Percentiles rank a stretch among this genome's conserved stretches.
Conservation (phyloP, 2,888 invertebrate genomes). For the Calameuta pallipes region DNA sequence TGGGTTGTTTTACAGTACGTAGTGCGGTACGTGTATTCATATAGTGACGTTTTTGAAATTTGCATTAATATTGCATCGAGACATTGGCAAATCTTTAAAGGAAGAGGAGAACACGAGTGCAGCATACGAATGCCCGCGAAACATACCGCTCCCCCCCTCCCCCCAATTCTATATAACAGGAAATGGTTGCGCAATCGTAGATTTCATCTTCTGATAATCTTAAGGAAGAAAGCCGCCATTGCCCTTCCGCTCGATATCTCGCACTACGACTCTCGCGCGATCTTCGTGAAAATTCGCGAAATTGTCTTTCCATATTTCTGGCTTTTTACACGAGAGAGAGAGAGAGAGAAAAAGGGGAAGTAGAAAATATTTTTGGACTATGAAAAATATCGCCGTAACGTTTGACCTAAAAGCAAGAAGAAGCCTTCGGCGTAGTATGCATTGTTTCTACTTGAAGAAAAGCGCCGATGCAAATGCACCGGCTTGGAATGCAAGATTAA, state of each 20-base stretch:
- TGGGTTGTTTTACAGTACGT: not conserved
- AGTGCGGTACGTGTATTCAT: not conserved
- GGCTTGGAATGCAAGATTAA: not conserved
- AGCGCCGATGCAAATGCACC: not conserved
- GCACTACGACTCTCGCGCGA: slow-evolving; percentile 15
- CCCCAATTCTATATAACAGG: not conserved
- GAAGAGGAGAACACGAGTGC: not conserved
- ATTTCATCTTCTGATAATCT: slow-evolving; percentile 13
- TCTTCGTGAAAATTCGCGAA: not conserved
- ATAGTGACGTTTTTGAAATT: slow-evolving; percentile 22
- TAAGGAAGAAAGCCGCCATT: not conserved
- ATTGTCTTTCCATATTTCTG: not conserved
- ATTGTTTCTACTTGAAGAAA: not conserved
- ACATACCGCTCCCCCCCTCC: not conserved
- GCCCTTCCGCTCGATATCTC: slow-evolving; percentile 6
- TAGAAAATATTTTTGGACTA: not conserved
- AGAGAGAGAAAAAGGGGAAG: not conserved
- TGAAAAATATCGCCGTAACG: not conserved
- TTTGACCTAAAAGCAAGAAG: not conserved
- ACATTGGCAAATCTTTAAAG: slow-evolving; percentile 2
- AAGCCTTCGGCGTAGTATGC: not conserved
- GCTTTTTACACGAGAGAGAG: not conserved
- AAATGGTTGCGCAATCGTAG: slow-evolving; percentile 19
- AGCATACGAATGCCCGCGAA: not conserved
- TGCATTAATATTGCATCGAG: slow-evolving; percentile 34